phyloP scores from a whole-genome alignment of 2,888 invertebrate genomes.

The Oligia strigilis region DNA sequence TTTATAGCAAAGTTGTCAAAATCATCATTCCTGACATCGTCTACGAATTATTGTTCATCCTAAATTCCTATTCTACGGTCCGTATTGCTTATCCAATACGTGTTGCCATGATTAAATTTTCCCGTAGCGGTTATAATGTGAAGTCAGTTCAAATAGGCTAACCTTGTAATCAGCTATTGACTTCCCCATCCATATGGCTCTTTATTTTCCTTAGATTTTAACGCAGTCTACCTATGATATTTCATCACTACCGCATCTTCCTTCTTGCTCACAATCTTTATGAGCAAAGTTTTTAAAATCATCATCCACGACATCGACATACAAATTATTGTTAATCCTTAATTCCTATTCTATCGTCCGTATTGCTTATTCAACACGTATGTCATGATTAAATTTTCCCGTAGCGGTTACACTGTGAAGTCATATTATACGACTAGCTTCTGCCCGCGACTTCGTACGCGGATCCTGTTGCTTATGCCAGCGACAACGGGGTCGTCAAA shows the following conservation, averaged over 20 bases:
- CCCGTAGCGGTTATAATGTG: slow-evolving; percentile 63
- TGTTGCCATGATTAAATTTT: slow-evolving; percentile 68
- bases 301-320: slow-evolving; percentile 2
- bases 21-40: slow-evolving; percentile 5
- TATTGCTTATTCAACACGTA: slow-evolving; percentile 54
- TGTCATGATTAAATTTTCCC: slow-evolving; percentile 69
- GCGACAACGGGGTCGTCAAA: no score
- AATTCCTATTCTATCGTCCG: slow-evolving; percentile 32
- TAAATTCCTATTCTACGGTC: slow-evolving; percentile 34
- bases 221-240: no score
- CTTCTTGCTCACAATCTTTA: not conserved
- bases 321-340: slow-evolving; percentile 23
- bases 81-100: slow-evolving; percentile 52
- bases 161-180: no score
- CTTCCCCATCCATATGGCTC: no score
- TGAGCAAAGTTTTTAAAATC: slow-evolving; percentile 1
- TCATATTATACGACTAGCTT: slow-evolving; percentile 61
- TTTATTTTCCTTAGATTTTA: no score
- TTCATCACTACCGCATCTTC: no score
- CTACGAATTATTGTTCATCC: slow-evolving; percentile 25
- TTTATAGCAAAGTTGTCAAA: not conserved
- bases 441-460: no score
- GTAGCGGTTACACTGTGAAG: slow-evolving; percentile 63
- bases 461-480: no score
- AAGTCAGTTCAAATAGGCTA: slow-evolving; percentile 33